These are phyloP conservation scores for Poecilia gillii DNA, from an alignment of 2,797 vertebrate genomes.

Conservation along the genomic window DNA sequence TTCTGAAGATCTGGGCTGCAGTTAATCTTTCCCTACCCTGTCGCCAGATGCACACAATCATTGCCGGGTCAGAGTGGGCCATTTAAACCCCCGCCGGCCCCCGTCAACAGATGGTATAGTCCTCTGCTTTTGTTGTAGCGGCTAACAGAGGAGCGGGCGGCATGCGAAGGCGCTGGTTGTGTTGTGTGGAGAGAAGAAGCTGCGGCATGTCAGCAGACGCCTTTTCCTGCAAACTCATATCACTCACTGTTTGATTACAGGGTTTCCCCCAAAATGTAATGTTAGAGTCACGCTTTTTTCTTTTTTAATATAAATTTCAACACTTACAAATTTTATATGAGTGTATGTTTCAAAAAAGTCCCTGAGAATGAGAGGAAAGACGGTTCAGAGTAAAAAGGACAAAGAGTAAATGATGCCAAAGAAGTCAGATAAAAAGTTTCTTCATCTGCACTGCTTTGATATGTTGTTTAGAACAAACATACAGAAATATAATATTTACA, in stretches of 20 bases:
- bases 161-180: conserved; percentile 44
- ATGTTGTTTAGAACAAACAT: neutral
- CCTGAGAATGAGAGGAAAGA: conserved; percentile 6
- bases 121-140: conserved; percentile 47
- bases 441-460: neutral
- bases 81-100: conserved; percentile 32
- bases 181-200: conserved; percentile 51
- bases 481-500: neutral
- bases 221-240: conserved; percentile 46
- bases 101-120: conserved; percentile 63
- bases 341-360: conserved; percentile 27
- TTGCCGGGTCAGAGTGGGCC: conserved; percentile 58
- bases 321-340: conserved; percentile 43
- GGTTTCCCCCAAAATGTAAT: conserved; percentile 62
- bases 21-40: conserved; percentile 59
- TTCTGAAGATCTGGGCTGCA: conserved; percentile 63
- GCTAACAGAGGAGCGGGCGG: conserved; percentile 41
- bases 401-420: neutral
- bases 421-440: neutral
- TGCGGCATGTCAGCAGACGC: conserved; percentile 63
- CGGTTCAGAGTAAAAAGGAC: neutral
- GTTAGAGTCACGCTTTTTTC: conserved; percentile 52
- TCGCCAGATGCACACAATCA: conserved; percentile 49
- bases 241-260: conserved; percentile 60
- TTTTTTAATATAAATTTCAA: conserved; percentile 55